Percentiles rank a stretch among this genome's conserved stretches.
phyloP scores from a whole-genome alignment of 2,113 vertebrate species.

The Rhabdomys dilectus region DNA sequence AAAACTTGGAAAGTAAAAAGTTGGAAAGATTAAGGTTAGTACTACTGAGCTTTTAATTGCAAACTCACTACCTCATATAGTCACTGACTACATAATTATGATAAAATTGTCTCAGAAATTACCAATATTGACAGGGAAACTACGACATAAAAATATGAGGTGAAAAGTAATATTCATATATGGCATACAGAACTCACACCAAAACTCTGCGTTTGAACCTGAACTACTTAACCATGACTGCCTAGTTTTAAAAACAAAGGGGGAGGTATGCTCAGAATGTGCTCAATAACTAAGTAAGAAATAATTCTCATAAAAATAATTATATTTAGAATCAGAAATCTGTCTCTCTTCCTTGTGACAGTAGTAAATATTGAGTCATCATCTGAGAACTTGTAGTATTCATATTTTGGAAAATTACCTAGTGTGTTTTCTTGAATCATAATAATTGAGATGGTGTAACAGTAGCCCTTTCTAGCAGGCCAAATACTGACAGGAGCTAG shows the following conservation, averaged over 20 bases:
- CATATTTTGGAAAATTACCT: constrained; percentile 24
- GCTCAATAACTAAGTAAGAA: constrained; percentile 49
- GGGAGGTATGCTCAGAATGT: background rate
- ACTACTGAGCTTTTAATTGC: constrained; percentile 44
- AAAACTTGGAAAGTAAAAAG: constrained; percentile 32
- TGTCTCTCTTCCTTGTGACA: constrained; percentile 37
- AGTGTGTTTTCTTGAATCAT: background rate
- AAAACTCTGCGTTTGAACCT: constrained; percentile 13
- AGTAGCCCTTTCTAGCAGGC: background rate
- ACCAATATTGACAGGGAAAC: background rate
- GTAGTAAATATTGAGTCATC: constrained; percentile 6
- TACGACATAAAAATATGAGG: background rate
- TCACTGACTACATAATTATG: background rate
- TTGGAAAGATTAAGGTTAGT: background rate
- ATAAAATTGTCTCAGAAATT: constrained; percentile 54
- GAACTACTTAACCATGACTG: constrained; percentile 17
- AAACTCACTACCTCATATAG: background rate
- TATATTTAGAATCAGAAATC: constrained; percentile 34
- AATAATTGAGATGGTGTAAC: constrained; percentile 20
- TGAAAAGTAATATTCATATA: background rate
- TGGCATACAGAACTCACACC: background rate
- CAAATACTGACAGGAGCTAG: constrained; percentile 27
- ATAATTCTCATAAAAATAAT: constrained; percentile 30
- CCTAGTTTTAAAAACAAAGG: background rate
- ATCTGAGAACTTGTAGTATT: background rate